These are phyloP conservation scores for Pasiphila rectangulata DNA, from an alignment of 2,888 invertebrate species.

Conservation along the genomic window DNA sequence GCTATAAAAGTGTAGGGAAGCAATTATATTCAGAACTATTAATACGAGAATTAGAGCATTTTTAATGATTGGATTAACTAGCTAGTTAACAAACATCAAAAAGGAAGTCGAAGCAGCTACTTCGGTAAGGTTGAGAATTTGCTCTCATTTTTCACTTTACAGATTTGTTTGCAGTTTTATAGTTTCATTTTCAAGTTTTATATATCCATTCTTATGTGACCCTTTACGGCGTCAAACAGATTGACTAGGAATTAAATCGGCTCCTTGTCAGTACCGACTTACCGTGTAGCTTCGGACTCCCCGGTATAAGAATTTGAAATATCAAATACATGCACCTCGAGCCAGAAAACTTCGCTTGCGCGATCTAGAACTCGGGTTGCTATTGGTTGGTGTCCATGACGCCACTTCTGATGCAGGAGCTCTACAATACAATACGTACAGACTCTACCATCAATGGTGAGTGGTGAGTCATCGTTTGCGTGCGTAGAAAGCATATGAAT, in stretches of 20 bases:
- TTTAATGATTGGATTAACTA: neutral
- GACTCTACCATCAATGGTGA: neutral
- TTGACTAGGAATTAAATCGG: constrained; percentile 50
- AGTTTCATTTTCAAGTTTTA: constrained; percentile 41
- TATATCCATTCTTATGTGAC: constrained; percentile 43
- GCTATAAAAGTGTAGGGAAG: too few species aligned
- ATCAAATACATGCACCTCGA: constrained; percentile 34
- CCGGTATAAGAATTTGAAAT: constrained; percentile 6
- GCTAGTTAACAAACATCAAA: constrained; percentile 28
- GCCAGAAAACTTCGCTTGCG: constrained; percentile 50
- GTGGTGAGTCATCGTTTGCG: neutral
- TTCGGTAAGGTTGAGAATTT: constrained; percentile 46
- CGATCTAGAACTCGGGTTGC: constrained; percentile 47
- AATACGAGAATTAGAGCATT: neutral
- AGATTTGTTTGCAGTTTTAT: constrained; percentile 40
- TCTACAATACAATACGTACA: neutral
- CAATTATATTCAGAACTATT: too few species aligned
- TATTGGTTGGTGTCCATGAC: constrained; percentile 40
- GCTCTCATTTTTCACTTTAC: constrained; percentile 48
- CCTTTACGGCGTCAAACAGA: constrained; percentile 47
- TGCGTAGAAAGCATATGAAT: too few species aligned
- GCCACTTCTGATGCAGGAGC: constrained; percentile 19
- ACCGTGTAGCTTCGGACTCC: constrained; percentile 57
- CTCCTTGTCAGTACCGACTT: constrained; percentile 50
- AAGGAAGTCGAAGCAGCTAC: constrained; percentile 56